A percentile compares a stretch with the other conserved stretches of the same genome.
These are phyloP conservation scores for Synanthedon vespiformis DNA, from an alignment of 2,888 invertebrate genomes.

Conservation along the genomic window DNA sequence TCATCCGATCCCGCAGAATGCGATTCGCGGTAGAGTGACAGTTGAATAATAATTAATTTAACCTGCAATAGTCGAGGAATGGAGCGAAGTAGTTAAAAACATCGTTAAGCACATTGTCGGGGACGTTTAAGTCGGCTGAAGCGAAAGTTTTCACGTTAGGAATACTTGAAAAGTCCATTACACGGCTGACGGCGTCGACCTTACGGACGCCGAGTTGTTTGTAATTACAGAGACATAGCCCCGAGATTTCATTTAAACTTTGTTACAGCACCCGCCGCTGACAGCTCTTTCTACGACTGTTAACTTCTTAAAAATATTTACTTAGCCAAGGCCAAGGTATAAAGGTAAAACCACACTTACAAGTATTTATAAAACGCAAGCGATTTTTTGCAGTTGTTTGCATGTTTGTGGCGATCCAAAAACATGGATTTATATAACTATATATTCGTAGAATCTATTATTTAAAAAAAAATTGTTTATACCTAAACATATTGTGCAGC, in stretches of 20 bases:
- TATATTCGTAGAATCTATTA: too few species aligned
- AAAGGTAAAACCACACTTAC: too few species aligned
- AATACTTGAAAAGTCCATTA: constrained; percentile 69
- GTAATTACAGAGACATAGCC: constrained; percentile 61
- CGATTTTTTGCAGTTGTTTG: too few species aligned
- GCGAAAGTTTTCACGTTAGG: constrained; percentile 64
- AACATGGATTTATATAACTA: constrained; percentile 2
- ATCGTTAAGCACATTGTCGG: constrained; percentile 64
- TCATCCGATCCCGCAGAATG: background rate
- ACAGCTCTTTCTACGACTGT: constrained; percentile 44
- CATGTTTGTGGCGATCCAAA: too few species aligned
- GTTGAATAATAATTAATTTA: constrained; percentile 49
- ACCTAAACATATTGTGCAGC: constrained; percentile 1
- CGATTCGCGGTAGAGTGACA: constrained; percentile 3
- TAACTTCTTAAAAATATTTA: constrained; percentile 14
- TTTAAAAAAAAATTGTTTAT: too few species aligned
- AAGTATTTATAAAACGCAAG: too few species aligned
- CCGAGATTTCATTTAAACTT: constrained; percentile 62
- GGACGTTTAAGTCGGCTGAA: constrained; percentile 50
- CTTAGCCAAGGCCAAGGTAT: background rate
- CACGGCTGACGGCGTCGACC: constrained; percentile 55
- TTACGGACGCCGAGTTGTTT: constrained; percentile 50
- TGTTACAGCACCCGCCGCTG: constrained; percentile 43
- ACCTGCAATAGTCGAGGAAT: constrained; percentile 44
- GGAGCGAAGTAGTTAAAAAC: constrained; percentile 64